A percentile compares a stretch with the other conserved stretches of the same genome.
Evolutionary conservation across 1,140 invertebrate genomes (phyloP).

Genomic region (Stegodyphus mimosarum): DNA sequence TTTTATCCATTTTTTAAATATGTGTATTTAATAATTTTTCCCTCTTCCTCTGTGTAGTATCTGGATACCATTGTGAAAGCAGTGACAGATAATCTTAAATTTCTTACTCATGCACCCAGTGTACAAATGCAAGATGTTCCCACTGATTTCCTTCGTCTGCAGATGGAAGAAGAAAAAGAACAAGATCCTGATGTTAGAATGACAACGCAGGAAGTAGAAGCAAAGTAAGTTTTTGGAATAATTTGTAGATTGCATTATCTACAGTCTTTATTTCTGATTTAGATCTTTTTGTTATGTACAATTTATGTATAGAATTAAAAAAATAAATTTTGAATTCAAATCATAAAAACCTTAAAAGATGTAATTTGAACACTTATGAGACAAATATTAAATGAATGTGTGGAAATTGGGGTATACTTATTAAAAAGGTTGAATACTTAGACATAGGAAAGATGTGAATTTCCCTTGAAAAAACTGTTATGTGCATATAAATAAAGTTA

Average conservation of each 20-base stretch:
- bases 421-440: no score
- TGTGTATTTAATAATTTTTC: no score
- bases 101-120: constrained; percentile 67
- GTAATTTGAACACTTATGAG: no score
- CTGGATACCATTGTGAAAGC: constrained; percentile 70
- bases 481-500: no score
- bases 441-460: no score
- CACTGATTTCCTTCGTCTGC: constrained; percentile 72
- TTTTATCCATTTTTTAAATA: no score
- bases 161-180: constrained; percentile 59
- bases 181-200: constrained; percentile 29
- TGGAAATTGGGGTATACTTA: no score
- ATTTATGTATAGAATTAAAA: no score
- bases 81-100: constrained; percentile 67
- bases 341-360: background rate
- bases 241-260: background rate
- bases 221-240: constrained; percentile 15
- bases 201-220: constrained; percentile 45
- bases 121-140: constrained; percentile 95
- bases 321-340: constrained; percentile 23
- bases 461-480: no score
- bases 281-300: background rate
- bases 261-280: background rate
- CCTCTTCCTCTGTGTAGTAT: constrained; percentile 73
- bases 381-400: no score